Base-by-base conservation (phyloP, 2,113 vertebrate species). In the Ceyx melanurus region DNA sequence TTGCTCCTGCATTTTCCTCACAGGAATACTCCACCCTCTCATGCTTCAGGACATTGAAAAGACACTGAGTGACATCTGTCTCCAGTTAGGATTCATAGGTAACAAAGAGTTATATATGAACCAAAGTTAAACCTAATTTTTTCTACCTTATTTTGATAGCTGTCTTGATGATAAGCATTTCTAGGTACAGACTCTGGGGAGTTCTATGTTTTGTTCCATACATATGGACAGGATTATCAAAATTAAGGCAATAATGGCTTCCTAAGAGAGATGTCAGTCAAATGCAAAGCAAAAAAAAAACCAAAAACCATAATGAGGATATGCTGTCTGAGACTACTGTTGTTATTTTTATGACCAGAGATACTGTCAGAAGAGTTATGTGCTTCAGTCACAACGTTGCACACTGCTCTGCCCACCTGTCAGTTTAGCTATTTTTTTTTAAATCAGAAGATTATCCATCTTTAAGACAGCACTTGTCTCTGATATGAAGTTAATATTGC, bases 341-440 rank as follows among this genome's bases (percentile, higher is more conserved):
- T 20, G 18, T 33, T 56, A 37, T 45, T 95, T 93, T 86, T 88
- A 57, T 94, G 65, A 92, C 35, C 68, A 78, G 62, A 83, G 12
- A 15, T 22, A 45, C 14, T 75, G 19, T 43, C 79, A 61, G 70
- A 35, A 79, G 42, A 64, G 25, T 57, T 15, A 22, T 6, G 79
- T 93, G 70, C 18, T 53, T 85, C 73, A 76, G 19, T 46, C 72
- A 68, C 6, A 75, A 22, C 51, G 46, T 14, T 11, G 16, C 45
- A 11, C 21, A 50, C 42, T 42, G 19, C 28, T 86, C 65, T 89
- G 21, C 37, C 25, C n/a, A 64, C 10, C 13, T 11, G 2, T 37
- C 40, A 31, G 17, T 64, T 31, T 61, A 53, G 51, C 5, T 33
- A 5, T 5, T 75, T 45, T 48, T 82, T 72, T 42, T 56, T 3